Conservation (phyloP, 2,888 invertebrate species). For the Patella ulyssiponensis region DNA sequence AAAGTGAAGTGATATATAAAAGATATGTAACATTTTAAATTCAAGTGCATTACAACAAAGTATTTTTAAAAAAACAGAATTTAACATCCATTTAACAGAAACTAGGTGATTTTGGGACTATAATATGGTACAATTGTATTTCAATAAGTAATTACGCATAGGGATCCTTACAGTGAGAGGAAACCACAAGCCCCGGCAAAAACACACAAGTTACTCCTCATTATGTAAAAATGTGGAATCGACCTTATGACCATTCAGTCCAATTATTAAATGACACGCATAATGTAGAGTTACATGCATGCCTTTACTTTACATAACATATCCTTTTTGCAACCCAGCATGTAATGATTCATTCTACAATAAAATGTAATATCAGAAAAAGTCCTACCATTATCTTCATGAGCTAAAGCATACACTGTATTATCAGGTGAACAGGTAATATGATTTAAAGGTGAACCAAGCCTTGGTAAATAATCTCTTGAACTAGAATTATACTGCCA, state of each 20-base stretch:
- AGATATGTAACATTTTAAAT: not conserved
- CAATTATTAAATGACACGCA: too few relatives aligned
- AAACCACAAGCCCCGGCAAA: too few relatives aligned
- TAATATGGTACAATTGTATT: not conserved
- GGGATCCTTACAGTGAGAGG: too few relatives aligned
- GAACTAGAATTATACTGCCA: conserved; percentile 76
- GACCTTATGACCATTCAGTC: not conserved
- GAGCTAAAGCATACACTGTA: conserved; percentile 78
- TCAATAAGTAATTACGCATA: not conserved
- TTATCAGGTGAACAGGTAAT: conserved; percentile 79
- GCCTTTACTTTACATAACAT: too few relatives aligned
- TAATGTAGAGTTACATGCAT: too few relatives aligned
- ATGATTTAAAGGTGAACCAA: conserved; percentile 80
- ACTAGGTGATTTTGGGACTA: too few relatives aligned
- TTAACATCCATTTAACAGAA: too few relatives aligned
- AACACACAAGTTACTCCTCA: not conserved
- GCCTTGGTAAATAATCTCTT: conserved; percentile 80
- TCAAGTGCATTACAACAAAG: not conserved
- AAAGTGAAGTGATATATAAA: too few relatives aligned
- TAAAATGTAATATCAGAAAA: too few relatives aligned
- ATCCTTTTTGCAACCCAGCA: too few relatives aligned
- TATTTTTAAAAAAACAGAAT: not conserved
- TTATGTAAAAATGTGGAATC: conserved; percentile 8
- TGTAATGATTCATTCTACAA: too few relatives aligned
- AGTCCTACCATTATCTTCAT: conserved; percentile 79